Conservation (phyloP, 2,888 invertebrate genomes). For the Liopterus haemorrhoidalis region DNA sequence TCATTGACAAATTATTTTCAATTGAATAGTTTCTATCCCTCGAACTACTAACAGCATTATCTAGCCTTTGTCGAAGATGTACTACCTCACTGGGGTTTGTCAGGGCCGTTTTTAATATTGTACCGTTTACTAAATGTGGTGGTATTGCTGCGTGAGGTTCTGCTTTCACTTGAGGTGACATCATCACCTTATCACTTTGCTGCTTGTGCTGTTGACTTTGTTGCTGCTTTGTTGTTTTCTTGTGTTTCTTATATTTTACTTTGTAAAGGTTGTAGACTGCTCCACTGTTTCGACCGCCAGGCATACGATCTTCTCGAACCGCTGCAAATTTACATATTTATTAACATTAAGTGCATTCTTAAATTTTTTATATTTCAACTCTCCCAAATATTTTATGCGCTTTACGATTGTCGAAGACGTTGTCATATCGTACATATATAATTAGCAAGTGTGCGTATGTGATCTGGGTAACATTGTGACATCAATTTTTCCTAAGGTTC, state of each 20-base stretch:
- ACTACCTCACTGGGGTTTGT: slow-evolving; percentile 92
- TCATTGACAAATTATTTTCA: slow-evolving; percentile 82
- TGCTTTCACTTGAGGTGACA: slow-evolving; percentile 37
- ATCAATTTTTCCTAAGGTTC: no score
- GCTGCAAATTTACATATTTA: no score
- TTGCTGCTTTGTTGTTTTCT: slow-evolving; percentile 63
- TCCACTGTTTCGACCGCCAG: slow-evolving; percentile 97
- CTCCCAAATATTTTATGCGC: no score
- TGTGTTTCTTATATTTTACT: slow-evolving; percentile 97
- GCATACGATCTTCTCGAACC: slow-evolving; percentile 98
- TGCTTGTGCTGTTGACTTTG: slow-evolving; percentile 43
- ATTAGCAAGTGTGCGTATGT: no score
- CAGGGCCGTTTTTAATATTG: slow-evolving; percentile 88
- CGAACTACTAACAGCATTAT: slow-evolving; percentile 82
- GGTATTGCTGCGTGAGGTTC: slow-evolving; percentile 47
- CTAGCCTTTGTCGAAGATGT: slow-evolving; percentile 79
- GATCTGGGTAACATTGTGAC: no score
- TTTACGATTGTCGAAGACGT: no score
- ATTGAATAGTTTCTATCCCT: slow-evolving; percentile 73
- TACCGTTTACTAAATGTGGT: slow-evolving; percentile 81
- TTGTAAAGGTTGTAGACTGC: slow-evolving; percentile 99
- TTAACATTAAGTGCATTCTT: no score
- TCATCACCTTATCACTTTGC: slow-evolving; percentile 32
- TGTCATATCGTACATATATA: no score
- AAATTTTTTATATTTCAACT: no score